Conservation (phyloP, 2,113 vertebrate species). For the Nettapus auritus region DNA sequence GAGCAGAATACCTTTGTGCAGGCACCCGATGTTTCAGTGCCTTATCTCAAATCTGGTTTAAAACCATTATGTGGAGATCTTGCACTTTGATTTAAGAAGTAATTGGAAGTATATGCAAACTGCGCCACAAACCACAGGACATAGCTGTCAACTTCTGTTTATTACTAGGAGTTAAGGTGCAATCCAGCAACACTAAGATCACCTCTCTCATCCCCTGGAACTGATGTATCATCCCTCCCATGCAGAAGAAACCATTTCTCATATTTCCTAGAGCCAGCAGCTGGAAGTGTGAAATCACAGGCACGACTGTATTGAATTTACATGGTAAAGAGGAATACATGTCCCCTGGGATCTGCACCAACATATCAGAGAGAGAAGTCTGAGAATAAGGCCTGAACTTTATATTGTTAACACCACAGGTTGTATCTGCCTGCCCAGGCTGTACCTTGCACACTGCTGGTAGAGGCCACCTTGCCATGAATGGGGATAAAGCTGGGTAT, state of each 20-base stretch:
- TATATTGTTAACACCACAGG: fast-evolving
- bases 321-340: background rate
- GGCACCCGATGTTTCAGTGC: background rate
- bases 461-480: background rate
- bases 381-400: background rate
- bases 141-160: background rate
- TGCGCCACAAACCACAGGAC: background rate
- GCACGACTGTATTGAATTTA: background rate
- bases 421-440: background rate
- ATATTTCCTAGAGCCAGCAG: background rate
- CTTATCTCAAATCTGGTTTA: background rate
- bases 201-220: background rate
- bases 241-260: background rate
- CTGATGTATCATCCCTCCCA: background rate
- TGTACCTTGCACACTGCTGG: background rate
- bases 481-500: background rate
- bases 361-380: background rate
- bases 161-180: background rate
- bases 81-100: background rate
- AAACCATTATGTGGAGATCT: background rate
- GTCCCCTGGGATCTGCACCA: background rate
- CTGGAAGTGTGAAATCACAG: background rate
- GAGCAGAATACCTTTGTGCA: background rate
- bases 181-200: conserved; percentile 23
- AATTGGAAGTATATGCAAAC: background rate